phyloP scores from a whole-genome alignment of 1,140 invertebrate genomes.

The Elymnias hypermnestra region DNA sequence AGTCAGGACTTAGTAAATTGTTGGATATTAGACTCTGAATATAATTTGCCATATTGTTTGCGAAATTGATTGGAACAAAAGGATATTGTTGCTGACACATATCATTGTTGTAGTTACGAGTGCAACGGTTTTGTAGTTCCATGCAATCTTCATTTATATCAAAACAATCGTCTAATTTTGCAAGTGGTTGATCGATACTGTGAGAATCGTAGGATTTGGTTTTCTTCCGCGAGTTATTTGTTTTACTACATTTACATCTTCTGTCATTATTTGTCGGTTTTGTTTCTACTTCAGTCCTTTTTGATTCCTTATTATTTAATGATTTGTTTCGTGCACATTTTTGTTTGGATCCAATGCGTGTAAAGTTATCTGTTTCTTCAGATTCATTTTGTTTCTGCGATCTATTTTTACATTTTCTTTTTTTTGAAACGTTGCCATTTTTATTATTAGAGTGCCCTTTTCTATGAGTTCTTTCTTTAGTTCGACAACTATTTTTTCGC shows the following conservation, averaged over 20 bases:
- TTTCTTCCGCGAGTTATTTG: neutral
- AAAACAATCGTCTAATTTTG: constrained; percentile 14
- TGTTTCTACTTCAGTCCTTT: neutral
- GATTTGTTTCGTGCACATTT: neutral
- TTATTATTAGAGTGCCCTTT: no score
- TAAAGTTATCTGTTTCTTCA: neutral
- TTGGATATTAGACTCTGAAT: constrained; percentile 11
- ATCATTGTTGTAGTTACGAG: constrained; percentile 11
- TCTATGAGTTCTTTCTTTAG: no score
- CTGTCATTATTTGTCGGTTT: neutral
- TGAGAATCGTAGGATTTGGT: neutral
- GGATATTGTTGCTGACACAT: constrained; percentile 3
- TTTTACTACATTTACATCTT: neutral
- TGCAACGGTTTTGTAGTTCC: constrained; percentile 19
- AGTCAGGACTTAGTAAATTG: constrained; percentile 13
- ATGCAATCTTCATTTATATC: constrained; percentile 23
- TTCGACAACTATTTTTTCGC: no score
- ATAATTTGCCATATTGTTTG: constrained; percentile 13
- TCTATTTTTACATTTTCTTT: constrained; percentile 2
- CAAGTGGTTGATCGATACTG: no score
- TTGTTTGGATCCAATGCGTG: neutral
- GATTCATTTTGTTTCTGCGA: neutral
- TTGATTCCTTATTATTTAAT: neutral
- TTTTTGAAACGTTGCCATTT: no score
- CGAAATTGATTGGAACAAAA: constrained; percentile 7